These are phyloP conservation scores for Boloria euphrosyne DNA, from an alignment of 2,888 invertebrate species.

Conservation along the genomic window DNA sequence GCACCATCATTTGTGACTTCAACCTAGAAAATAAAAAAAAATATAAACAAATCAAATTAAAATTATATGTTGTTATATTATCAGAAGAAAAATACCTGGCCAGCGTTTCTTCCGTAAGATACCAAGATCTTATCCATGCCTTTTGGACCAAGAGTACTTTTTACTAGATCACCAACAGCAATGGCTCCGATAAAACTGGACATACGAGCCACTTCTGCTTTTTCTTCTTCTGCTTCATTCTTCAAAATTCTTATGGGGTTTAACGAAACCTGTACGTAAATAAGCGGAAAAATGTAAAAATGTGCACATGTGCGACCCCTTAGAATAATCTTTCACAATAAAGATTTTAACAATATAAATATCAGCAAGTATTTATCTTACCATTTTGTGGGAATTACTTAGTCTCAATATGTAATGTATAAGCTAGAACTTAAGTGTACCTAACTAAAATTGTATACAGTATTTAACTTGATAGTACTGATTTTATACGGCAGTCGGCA, in stretches of 20 bases:
- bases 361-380: constrained; percentile 15
- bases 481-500: constrained; percentile 1
- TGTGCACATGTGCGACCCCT: constrained; percentile 39
- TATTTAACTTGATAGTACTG: neutral
- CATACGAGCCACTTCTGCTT: constrained; percentile 97
- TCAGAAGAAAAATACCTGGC: constrained; percentile 69
- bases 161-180: constrained; percentile 98
- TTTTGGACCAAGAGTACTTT: constrained; percentile 98
- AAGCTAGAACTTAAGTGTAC: neutral
- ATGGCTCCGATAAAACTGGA: constrained; percentile 99
- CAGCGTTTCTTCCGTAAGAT: constrained; percentile 89
- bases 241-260: constrained; percentile 97
- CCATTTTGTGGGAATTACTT: constrained; percentile 28
- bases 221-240: constrained; percentile 98
- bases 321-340: neutral
- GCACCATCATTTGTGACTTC: constrained; percentile 99
- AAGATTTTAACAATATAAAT: neutral
- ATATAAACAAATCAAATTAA: neutral
- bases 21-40: constrained; percentile 77
- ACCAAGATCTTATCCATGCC: constrained; percentile 98
- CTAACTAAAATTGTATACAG: constrained; percentile 14
- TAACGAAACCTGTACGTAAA: constrained; percentile 86
- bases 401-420: neutral
- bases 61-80: neutral
- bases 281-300: constrained; percentile 30